A percentile compares a stretch with the other conserved stretches of the same genome.
Evolutionary conservation across 92 coral and sea anemone genomes (phyloP).

Genomic region (Paragorgia papillata): DNA sequence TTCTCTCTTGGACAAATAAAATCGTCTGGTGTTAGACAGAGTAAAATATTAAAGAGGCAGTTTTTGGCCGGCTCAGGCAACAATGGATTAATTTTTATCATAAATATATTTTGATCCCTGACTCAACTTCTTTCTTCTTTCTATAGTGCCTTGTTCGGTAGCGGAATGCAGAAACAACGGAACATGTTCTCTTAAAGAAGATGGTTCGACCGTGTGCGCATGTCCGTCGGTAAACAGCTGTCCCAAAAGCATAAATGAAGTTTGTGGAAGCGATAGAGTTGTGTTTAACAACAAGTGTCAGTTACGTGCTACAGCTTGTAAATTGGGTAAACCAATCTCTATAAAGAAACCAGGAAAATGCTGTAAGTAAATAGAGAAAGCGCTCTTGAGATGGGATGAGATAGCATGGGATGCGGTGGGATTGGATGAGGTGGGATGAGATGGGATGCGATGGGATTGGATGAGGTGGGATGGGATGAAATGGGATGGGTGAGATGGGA

Average conservation of each 20-base stretch:
- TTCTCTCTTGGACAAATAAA: too few relatives aligned
- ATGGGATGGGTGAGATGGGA: too few relatives aligned
- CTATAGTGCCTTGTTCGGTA: slow-evolving; percentile 77
- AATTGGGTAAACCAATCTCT: slow-evolving; percentile 60
- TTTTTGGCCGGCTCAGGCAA: background rate
- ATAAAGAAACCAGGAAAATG: slow-evolving; percentile 73
- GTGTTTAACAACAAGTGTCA: slow-evolving; percentile 77
- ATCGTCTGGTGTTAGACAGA: too few relatives aligned
- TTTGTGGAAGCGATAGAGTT: slow-evolving; percentile 84
- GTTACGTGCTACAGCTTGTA: slow-evolving; percentile 77
- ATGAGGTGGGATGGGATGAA: too few relatives aligned
- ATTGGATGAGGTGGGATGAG: too few relatives aligned
- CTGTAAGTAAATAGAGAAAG: too few relatives aligned
- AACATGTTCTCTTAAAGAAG: slow-evolving; percentile 58
- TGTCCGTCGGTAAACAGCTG: slow-evolving; percentile 50
- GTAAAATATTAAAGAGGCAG: too few relatives aligned
- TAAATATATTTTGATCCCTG: background rate
- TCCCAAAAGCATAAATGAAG: slow-evolving; percentile 45
- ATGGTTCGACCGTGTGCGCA: slow-evolving; percentile 69
- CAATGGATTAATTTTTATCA: background rate
- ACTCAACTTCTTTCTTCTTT: background rate
- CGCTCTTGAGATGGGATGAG: too few relatives aligned
- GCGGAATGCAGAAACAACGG: slow-evolving; percentile 68
- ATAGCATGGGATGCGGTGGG: too few relatives aligned
- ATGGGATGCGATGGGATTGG: too few relatives aligned